These are phyloP conservation scores for Brenthis daphne DNA, from an alignment of 2,888 invertebrate genomes.

Conservation along the genomic window DNA sequence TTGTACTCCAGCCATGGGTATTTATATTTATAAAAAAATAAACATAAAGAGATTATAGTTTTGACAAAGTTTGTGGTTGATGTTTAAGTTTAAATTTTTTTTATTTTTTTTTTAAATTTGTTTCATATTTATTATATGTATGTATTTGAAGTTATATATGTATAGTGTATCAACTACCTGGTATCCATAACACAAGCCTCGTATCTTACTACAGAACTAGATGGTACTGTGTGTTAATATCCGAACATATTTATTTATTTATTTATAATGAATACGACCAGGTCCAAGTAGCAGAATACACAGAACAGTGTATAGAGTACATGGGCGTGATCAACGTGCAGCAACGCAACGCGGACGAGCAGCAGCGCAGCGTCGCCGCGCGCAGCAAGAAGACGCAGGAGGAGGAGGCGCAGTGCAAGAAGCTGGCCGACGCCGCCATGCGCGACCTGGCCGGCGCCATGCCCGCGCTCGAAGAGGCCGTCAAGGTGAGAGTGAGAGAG, in stretches of 20 bases:
- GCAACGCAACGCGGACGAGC: slow-evolving; percentile 91
- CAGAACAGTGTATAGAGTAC: slow-evolving; percentile 92
- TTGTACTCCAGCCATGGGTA: too few relatives aligned
- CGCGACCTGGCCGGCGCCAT: slow-evolving; percentile 92
- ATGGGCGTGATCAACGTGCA: slow-evolving; percentile 91
- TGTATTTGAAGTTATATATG: background rate
- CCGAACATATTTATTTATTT: too few relatives aligned
- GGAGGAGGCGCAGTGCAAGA: slow-evolving; percentile 91
- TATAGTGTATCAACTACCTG: too few relatives aligned
- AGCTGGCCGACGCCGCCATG: slow-evolving; percentile 90
- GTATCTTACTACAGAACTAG: too few relatives aligned
- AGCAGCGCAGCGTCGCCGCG: slow-evolving; percentile 86
- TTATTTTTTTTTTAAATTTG: too few relatives aligned
- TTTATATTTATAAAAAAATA: too few relatives aligned
- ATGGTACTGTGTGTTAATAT: too few relatives aligned
- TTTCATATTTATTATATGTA: too few relatives aligned
- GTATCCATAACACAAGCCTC: too few relatives aligned
- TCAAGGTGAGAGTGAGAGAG: slow-evolving; percentile 62
- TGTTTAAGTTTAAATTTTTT: too few relatives aligned
- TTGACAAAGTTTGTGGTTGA: too few relatives aligned
- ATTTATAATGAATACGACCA: slow-evolving; percentile 43
- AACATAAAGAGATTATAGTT: too few relatives aligned
- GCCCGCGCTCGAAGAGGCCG: slow-evolving; percentile 93
- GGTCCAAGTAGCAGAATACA: slow-evolving; percentile 87
- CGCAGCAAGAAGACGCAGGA: slow-evolving; percentile 88